Evolutionary conservation across 2,113 vertebrate genomes (phyloP), one percentile per base, ranked within the genome.

Genomic region (Catagonus wagneri): DNA sequence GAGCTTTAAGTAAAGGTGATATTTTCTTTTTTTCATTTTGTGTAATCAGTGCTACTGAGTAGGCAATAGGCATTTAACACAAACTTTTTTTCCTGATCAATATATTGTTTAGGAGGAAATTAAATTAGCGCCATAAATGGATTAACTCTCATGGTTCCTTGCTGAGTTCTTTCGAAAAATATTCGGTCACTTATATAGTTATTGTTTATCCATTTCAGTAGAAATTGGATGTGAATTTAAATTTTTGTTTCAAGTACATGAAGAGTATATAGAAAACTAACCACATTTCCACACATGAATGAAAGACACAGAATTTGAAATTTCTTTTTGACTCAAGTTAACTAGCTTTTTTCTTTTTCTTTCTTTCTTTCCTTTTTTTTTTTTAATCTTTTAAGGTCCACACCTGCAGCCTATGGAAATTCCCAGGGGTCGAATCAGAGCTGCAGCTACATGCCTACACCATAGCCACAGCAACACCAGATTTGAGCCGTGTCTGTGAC

Each of bases 51-150:
- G 16, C 32, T 78, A 34, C 13, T 66, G 9, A 80, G 14, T 15
- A 58, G 81, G 86, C 63, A 4, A 65, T 15, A 72, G 25, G 3
- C 29, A 93, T 56, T 96, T 97, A 90, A 39, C 2, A 54, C 32
- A 5, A 72, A 81, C 1, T 15, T 11, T 54, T 14, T 52, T 56
- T 23, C n/a, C 39, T 95, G 81, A 93, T 92, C 5, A 89, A 68
- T 89, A n/a, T 87, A 11, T 86, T 79, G 16, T 75, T 94, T 65
- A 94, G 20, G 50, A 76, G 27, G 60, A 83, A 74, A 78, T 54
- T 89, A 86, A 93, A 75, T 80, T 58, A 44, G 19, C 89, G 19
- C 0, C 4, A 78, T 15, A 90, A 65, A 96, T 23, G 6, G 6
- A 86, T 74, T 85, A 71, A 74, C 72, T 83, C 72, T 66, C 65